These are phyloP conservation scores for Drosophila hydei DNA, from an alignment of 1,140 invertebrate species.

Conservation along the genomic window DNA sequence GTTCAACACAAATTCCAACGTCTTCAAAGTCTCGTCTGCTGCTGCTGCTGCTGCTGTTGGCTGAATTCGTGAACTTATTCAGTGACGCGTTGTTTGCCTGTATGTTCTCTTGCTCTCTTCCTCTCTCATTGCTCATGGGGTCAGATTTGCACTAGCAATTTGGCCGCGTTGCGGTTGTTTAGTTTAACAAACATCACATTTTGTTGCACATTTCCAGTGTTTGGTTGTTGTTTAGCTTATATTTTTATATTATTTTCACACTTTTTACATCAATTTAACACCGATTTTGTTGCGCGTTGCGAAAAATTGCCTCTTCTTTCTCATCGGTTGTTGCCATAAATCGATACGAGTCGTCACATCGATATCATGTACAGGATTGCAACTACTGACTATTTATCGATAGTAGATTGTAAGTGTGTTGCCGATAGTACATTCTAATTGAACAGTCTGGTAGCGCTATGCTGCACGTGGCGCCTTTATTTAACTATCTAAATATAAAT, in stretches of 20 bases:
- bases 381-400: background rate
- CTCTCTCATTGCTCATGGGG: slow-evolving; percentile 62
- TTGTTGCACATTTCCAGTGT: slow-evolving; percentile 49
- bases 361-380: slow-evolving; percentile 20
- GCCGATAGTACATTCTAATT: background rate
- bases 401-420: background rate
- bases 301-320: slow-evolving; percentile 62
- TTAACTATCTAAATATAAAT: too few species aligned
- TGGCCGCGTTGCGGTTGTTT: slow-evolving; percentile 55
- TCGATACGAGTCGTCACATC: slow-evolving; percentile 1
- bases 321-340: slow-evolving; percentile 39
- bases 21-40: slow-evolving; percentile 57
- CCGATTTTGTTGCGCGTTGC: slow-evolving; percentile 69
- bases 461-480: background rate
- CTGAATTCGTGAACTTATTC: slow-evolving; percentile 54
- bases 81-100: slow-evolving; percentile 50
- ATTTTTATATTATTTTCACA: slow-evolving; percentile 40
- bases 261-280: slow-evolving; percentile 61
- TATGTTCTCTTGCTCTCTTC: slow-evolving; percentile 42
- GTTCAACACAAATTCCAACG: slow-evolving; percentile 72
- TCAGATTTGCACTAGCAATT: slow-evolving; percentile 64
- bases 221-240: slow-evolving; percentile 25
- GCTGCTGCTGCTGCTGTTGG: slow-evolving; percentile 37
- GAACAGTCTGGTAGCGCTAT: slow-evolving; percentile 1
- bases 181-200: slow-evolving; percentile 62